phyloP scores from a whole-genome alignment of 2,113 vertebrate species.

The Elephas maximus region DNA sequence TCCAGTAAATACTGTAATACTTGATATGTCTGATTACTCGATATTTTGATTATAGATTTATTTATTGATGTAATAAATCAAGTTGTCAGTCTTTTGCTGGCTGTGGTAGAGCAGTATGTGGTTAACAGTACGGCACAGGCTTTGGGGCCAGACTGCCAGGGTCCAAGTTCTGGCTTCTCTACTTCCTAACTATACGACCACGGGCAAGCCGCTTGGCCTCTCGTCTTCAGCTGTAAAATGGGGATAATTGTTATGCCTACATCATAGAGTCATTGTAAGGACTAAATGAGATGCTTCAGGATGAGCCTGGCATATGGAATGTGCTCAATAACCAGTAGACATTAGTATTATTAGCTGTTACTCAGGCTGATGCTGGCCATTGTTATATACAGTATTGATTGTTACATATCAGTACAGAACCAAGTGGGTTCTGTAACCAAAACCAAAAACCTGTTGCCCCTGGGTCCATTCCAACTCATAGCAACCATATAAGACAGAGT shows the following conservation, averaged over 20 bases:
- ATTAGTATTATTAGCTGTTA: conserved; percentile 38
- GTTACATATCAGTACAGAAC: conserved; percentile 2
- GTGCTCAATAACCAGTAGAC: background rate
- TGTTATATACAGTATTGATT: conserved; percentile 16
- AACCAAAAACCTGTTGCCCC: background rate
- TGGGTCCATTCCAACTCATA: background rate
- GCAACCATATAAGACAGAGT: no score
- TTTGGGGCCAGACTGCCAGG: background rate
- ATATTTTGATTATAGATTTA: conserved; percentile 38
- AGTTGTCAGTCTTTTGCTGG: conserved; percentile 6
- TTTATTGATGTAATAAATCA: conserved; percentile 25
- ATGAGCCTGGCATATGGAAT: background rate
- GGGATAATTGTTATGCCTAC: conserved; percentile 18
- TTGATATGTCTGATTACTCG: conserved; percentile 24
- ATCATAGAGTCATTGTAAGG: background rate
- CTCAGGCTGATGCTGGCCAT: background rate
- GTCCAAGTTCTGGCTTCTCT: conserved; percentile 51
- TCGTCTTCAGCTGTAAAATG: conserved; percentile 15
- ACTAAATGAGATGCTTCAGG: conserved; percentile 25
- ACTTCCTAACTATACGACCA: conserved; percentile 2
- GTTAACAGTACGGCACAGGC: background rate
- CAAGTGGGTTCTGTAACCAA: background rate
- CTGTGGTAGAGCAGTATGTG: background rate
- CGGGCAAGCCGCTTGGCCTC: background rate
- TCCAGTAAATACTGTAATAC: background rate